Conservation (phyloP, 2,797 vertebrate species). For the Eleutherodactylus coqui region DNA sequence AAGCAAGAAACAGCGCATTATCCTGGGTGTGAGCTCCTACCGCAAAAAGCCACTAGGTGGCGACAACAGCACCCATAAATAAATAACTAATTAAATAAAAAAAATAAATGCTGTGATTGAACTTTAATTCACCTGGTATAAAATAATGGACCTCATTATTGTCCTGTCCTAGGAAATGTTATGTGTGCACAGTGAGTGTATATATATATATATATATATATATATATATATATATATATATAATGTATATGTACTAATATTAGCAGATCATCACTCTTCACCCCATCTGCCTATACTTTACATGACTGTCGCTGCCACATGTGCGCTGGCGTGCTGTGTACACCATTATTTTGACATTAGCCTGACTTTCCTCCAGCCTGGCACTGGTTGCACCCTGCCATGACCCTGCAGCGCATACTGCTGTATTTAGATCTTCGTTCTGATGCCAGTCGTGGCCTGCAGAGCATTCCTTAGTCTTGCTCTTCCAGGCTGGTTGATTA, state of each 20-base stretch:
- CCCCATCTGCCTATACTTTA: not conserved
- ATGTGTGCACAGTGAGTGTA: not conserved
- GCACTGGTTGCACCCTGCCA: not conserved
- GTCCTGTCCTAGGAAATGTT: no score
- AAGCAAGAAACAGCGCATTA: not conserved
- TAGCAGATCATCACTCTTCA: not conserved
- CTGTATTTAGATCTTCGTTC: not conserved
- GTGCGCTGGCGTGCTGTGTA: not conserved
- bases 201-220: no score
- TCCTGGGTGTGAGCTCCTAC: not conserved
- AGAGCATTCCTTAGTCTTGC: no score
- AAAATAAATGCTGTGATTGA: no score
- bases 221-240: no score
- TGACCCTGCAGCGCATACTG: not conserved
- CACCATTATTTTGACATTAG: not conserved
- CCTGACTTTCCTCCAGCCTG: not conserved
- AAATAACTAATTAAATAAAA: no score
- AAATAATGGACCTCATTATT: not conserved
- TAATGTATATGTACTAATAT: no score
- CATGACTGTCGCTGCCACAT: not conserved
- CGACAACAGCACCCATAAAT: not conserved
- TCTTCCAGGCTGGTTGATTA: no score
- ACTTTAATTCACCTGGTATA: not conserved
- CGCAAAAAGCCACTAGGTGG: constrained; percentile 29
- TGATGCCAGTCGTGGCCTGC: not conserved